These are phyloP conservation scores for Rissa tridactyla DNA, from an alignment of 2,113 vertebrate genomes.

Conservation along the genomic window DNA sequence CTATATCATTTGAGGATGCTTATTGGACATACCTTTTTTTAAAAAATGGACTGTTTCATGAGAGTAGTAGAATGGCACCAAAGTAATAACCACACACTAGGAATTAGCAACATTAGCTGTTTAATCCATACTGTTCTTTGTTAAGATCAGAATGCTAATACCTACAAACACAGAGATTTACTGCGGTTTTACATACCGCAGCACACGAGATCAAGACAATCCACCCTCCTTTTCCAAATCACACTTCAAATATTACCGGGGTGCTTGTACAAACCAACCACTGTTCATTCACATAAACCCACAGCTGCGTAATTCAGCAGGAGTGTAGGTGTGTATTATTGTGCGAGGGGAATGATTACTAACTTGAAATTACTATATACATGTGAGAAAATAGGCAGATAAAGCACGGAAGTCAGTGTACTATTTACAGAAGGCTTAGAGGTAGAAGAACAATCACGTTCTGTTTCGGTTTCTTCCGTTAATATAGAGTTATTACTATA, in stretches of 20 bases:
- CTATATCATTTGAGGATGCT: neutral
- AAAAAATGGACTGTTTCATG: neutral
- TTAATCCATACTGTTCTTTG: neutral
- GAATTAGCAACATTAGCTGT: neutral
- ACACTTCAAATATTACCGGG: neutral
- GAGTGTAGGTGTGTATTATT: neutral
- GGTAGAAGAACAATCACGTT: neutral
- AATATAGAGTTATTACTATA: neutral
- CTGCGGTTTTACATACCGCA: neutral
- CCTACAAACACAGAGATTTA: neutral
- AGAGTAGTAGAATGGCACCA: neutral
- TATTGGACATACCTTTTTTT: neutral
- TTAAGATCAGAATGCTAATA: neutral
- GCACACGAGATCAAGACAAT: neutral
- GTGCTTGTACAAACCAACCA: neutral
- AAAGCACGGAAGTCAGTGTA: neutral
- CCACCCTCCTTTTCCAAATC: neutral
- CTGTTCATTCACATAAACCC: neutral
- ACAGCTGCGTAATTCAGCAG: neutral
- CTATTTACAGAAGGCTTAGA: neutral
- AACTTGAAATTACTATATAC: neutral
- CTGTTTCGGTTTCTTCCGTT: neutral
- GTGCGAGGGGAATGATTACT: neutral
- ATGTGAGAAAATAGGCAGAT: neutral
- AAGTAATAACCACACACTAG: neutral